Evolutionary conservation across 2,888 invertebrate genomes (phyloP).

Genomic region (Chydorus sphaericus): DNA sequence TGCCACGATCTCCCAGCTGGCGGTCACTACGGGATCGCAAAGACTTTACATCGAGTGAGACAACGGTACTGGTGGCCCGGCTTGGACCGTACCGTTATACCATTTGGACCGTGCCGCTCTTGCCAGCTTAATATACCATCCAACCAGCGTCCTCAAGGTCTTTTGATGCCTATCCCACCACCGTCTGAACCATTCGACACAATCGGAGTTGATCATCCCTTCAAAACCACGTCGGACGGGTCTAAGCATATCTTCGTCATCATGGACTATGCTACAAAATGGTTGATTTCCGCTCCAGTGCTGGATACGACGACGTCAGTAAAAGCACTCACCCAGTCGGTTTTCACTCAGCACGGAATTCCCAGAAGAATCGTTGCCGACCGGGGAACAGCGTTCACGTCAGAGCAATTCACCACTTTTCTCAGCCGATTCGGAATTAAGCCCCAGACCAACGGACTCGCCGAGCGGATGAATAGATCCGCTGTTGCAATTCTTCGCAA

Average conservation of each 20-base stretch:
- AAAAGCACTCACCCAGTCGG: conserved; percentile 6
- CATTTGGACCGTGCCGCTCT: no score
- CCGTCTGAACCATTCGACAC: no score
- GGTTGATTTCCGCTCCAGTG: not conserved
- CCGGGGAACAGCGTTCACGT: not conserved
- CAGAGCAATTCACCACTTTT: not conserved
- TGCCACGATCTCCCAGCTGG: not conserved
- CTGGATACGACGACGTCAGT: not conserved
- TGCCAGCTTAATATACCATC: no score
- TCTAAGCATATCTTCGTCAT: not conserved
- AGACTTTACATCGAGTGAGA: not conserved
- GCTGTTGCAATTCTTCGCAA: no score
- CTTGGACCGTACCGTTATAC: no score
- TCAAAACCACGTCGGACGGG: not conserved
- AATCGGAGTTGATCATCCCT: not conserved
- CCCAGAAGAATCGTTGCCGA: not conserved
- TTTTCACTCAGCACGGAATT: not conserved
- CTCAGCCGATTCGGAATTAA: no score
- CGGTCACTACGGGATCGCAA: not conserved
- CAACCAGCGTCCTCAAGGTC: no score
- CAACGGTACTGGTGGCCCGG: not conserved
- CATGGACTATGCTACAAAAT: conserved; percentile 1
- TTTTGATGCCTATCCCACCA: no score
- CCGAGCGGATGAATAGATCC: not conserved
- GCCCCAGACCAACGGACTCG: not conserved